Evolutionary conservation across 2,113 vertebrate species (phyloP).

Genomic region (Cyanistes caeruleus): DNA sequence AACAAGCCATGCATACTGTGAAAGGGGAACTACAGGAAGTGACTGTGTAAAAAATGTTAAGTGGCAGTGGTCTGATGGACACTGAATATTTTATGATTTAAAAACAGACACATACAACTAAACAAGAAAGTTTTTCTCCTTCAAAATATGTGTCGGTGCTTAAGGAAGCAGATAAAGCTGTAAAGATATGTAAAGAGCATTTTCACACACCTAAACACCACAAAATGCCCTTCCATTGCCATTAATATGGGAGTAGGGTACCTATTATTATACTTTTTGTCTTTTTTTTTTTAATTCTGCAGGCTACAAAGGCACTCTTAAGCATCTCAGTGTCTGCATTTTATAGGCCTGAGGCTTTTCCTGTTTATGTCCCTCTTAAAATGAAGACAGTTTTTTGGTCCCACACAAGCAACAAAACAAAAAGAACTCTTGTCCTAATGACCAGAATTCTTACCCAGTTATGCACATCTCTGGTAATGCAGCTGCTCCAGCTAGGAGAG

Average conservation of each 20-base stretch:
- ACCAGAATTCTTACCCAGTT: neutral
- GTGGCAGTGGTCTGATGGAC: neutral
- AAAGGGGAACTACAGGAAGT: neutral
- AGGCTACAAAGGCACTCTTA: neutral
- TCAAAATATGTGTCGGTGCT: accelerated
- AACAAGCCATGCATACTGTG: neutral
- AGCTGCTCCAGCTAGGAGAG: accelerated
- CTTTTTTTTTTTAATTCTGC: neutral
- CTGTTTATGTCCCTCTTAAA: neutral
- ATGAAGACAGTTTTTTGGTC: neutral
- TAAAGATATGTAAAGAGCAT: neutral
- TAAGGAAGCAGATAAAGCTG: neutral
- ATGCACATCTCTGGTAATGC: accelerated
- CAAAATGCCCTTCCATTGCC: neutral
- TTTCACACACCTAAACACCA: neutral
- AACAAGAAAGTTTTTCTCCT: neutral
- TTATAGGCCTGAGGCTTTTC: neutral
- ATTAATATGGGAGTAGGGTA: accelerated
- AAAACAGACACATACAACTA: neutral
- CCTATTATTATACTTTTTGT: neutral
- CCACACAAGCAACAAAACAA: neutral
- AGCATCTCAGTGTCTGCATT: neutral
- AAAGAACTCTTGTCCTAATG: neutral
- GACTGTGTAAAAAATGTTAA: neutral
- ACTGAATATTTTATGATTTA: neutral